Base-by-base conservation (phyloP, 2,888 invertebrate genomes). In the Alloplasta piceator region DNA sequence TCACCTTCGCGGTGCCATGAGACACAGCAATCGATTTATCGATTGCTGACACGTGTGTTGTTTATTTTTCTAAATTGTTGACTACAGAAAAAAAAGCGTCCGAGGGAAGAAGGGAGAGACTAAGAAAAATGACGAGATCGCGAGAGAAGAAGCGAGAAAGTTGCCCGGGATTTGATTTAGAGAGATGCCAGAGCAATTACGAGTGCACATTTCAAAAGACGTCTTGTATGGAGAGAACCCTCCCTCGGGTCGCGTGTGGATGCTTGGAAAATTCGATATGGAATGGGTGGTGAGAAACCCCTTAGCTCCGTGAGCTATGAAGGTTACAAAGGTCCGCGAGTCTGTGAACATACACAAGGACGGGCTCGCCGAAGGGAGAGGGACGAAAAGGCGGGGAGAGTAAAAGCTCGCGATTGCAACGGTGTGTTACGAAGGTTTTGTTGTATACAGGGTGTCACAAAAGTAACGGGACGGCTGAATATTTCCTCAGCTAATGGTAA, bases 131-230 rank as follows among this genome's bases (percentile, higher is more conserved):
- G 63, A 50, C 7, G 36, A 38, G 1, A 9, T 9, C 36, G n/a
- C 9, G 46, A 38, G 39, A 39, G 26, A 41, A 55, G 26, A 10
- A 67, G 38, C 60, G 43, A 75, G 63, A 61, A 26, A n/a, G 26
- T 36, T 61, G 50, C 38, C 26, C 26, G 58, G 66, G 85, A 86
- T 88, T 88, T 89, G 86, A 88, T 88, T 89, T 85, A 84, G 83
- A 82, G 79, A 83, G 84, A 90, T 86, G 91, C 88, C 91, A 90
- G 80, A 87, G 88, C 91, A 91, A 91, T 91, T 91, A 91, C 86
- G 88, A 86, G 87, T 88, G 88, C 87, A 89, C 90, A 86, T 90
- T 89, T 90, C 86, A 89, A 86, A 87, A 86, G 87, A 85, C 85
- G 88, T 86, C 82, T 85, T 84, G 85, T 61, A 55, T 66, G 9